These are phyloP conservation scores for Tylochromis polylepis DNA, from an alignment of 2,113 vertebrate genomes.

Conservation along the genomic window DNA sequence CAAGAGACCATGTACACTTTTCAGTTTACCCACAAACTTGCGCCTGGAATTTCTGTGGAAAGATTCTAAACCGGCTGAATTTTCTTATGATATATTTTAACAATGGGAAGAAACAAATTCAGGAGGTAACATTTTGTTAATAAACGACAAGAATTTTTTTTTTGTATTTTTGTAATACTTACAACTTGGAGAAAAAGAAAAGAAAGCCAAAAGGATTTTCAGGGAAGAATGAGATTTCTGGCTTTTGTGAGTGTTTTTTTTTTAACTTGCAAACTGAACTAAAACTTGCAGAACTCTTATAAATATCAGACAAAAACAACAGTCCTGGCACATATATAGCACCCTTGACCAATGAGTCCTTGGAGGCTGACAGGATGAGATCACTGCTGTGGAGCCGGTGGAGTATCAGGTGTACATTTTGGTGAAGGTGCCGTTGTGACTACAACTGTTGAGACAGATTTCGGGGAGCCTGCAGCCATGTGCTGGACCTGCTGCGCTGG, in stretches of 20 bases:
- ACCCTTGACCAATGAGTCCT: neutral
- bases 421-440: constrained; percentile 89
- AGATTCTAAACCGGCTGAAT: neutral
- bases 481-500: constrained; percentile 90
- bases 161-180: neutral
- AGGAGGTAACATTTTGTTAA: neutral
- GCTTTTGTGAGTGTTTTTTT: neutral
- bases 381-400: constrained; percentile 64
- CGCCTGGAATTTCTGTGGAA: neutral
- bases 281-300: neutral
- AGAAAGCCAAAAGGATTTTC: neutral
- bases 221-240: neutral
- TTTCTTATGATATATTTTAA: neutral
- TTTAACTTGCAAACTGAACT: neutral
- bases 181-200: neutral
- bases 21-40: neutral
- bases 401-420: constrained; percentile 83
- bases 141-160: neutral
- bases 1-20: neutral
- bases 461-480: constrained; percentile 81
- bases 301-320: neutral
- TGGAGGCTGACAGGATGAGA: neutral
- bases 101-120: neutral
- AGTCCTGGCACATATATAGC: neutral
- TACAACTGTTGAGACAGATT: constrained; percentile 91